These are phyloP conservation scores for Pterocles gutturalis DNA, from an alignment of 2,113 vertebrate species.

Conservation along the genomic window DNA sequence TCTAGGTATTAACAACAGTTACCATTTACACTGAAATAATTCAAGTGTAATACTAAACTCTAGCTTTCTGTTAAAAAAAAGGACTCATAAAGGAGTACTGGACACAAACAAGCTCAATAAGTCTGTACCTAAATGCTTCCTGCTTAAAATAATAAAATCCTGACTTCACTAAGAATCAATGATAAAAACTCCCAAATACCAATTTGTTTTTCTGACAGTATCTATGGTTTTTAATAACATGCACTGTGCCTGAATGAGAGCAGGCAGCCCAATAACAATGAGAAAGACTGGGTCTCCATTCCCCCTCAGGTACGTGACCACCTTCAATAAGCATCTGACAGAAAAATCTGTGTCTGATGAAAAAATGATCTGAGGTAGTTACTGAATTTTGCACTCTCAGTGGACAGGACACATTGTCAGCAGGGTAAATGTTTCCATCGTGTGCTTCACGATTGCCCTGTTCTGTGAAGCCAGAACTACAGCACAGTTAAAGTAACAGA, in stretches of 20 bases:
- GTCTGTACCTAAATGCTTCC: not conserved
- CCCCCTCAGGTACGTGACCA: not conserved
- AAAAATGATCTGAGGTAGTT: not conserved
- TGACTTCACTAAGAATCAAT: not conserved
- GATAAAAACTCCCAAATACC: not conserved
- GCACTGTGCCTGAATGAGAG: not conserved
- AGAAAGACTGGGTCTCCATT: not conserved
- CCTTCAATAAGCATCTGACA: not conserved
- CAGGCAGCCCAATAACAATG: not conserved
- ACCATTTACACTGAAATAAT: not conserved
- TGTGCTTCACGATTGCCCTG: rapidly evolving
- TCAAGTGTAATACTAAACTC: not conserved
- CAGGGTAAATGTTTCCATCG: not conserved
- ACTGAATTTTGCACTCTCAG: not conserved
- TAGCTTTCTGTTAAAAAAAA: not conserved
- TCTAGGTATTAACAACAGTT: not conserved
- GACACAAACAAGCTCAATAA: not conserved
- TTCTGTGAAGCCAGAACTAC: not conserved
- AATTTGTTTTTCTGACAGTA: not conserved
- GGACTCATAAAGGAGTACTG: not conserved
- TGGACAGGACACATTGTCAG: not conserved
- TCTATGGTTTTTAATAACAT: not conserved
- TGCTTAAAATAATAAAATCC: not conserved
- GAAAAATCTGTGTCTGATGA: not conserved
- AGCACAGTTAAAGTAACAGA: not conserved